Percentiles rank a stretch among this genome's conserved stretches.
Evolutionary conservation across 2,113 vertebrate species (phyloP).

Genomic region (Crocuta crocuta): DNA sequence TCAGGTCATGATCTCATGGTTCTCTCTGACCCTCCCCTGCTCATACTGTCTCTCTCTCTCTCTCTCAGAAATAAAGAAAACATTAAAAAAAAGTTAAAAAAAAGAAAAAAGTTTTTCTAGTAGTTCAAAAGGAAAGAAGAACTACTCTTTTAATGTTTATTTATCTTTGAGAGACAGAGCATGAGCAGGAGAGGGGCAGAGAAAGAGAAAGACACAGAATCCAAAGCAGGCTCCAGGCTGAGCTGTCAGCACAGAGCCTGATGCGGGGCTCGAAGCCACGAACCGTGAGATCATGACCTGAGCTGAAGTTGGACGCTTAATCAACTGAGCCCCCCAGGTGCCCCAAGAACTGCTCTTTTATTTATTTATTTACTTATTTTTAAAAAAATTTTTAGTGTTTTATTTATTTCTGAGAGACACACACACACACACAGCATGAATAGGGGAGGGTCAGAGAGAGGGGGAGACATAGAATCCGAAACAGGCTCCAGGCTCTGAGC

Average conservation of each 20-base stretch:
- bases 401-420: too few relatives aligned
- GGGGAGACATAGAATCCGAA: background rate
- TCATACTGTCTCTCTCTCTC: too few relatives aligned
- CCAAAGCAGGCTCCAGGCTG: background rate
- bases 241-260: background rate
- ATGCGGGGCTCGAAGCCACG: background rate
- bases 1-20: too few relatives aligned
- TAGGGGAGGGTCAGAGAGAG: background rate
- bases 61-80: background rate
- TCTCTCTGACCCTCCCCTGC: too few relatives aligned
- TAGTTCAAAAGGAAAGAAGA: background rate
- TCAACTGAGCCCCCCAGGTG: background rate
- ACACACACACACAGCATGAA: background rate
- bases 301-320: background rate
- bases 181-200: background rate
- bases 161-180: background rate
- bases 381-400: too few relatives aligned
- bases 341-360: background rate
- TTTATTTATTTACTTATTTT: too few relatives aligned
- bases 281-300: background rate
- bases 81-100: background rate
- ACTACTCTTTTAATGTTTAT: background rate
- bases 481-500: background rate
- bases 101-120: background rate
- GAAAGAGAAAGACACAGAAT: background rate